A percentile compares a stretch with the other conserved stretches of the same genome.
These are phyloP conservation scores for Chrysolina oricalcia DNA, from an alignment of 2,888 invertebrate genomes.

Conservation along the genomic window DNA sequence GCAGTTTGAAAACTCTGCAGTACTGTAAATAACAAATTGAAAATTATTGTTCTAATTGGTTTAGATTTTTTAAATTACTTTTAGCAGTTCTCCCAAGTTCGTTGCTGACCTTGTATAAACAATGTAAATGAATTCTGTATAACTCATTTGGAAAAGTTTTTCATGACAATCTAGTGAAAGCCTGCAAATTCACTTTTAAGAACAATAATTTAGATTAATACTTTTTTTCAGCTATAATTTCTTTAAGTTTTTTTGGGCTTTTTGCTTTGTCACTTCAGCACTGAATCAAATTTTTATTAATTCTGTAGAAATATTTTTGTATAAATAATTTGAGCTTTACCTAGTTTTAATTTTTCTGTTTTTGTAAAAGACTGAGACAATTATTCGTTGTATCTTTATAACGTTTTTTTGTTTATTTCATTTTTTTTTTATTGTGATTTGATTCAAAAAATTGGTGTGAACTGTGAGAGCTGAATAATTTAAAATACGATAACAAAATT, in stretches of 20 bases:
- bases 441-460: background rate
- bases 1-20: too few relatives aligned
- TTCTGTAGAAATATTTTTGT: background rate
- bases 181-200: too few relatives aligned
- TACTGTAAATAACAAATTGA: background rate
- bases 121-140: background rate
- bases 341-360: background rate
- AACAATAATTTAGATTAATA: too few relatives aligned
- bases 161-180: too few relatives aligned
- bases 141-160: too few relatives aligned
- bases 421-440: background rate
- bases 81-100: background rate
- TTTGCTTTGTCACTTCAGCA: background rate
- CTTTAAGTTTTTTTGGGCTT: background rate
- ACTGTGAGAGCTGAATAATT: too few relatives aligned
- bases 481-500: too few relatives aligned
- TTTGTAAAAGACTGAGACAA: conserved; percentile 6
- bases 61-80: background rate
- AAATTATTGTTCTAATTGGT: too few relatives aligned
- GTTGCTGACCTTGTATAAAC: background rate
- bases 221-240: background rate
- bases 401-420: background rate
- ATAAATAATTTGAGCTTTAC: background rate
- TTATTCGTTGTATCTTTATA: background rate
- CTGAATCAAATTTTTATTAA: background rate